phyloP scores from a whole-genome alignment of 1,140 invertebrate genomes.

The Caerostris darwini region DNA sequence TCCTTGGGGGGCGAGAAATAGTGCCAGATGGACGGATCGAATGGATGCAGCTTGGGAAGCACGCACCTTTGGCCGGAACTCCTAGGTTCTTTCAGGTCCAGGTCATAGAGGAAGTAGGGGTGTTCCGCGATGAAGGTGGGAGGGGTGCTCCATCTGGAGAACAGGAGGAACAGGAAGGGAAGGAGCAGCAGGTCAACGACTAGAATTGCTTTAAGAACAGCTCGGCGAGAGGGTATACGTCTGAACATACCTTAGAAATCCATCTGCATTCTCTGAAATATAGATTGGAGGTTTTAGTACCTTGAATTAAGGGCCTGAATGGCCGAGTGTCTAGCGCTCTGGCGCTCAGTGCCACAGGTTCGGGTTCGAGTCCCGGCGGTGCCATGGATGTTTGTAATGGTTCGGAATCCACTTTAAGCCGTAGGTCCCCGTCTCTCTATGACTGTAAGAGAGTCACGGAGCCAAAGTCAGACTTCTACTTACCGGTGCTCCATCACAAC shows the following conservation, averaged over 20 bases:
- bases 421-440: too few species aligned
- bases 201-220: not conserved
- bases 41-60: conserved; percentile 68
- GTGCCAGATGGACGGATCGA: conserved; percentile 69
- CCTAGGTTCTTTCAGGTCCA: conserved; percentile 38
- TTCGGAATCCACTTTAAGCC: too few species aligned
- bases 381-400: too few species aligned
- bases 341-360: too few species aligned
- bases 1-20: conserved; percentile 36
- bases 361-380: too few species aligned
- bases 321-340: too few species aligned
- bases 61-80: conserved; percentile 61
- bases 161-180: not conserved
- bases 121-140: conserved; percentile 43
- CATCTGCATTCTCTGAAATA: not conserved
- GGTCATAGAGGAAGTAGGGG: conserved; percentile 71
- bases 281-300: too few species aligned
- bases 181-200: not conserved
- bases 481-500: too few species aligned
- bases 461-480: too few species aligned
- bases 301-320: too few species aligned
- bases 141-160: not conserved
- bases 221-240: conserved; percentile 28
- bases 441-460: too few species aligned
- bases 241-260: conserved; percentile 40